Evolutionary conservation across 2,888 invertebrate species (phyloP).

Genomic region (Ecliptopera silaceata): DNA sequence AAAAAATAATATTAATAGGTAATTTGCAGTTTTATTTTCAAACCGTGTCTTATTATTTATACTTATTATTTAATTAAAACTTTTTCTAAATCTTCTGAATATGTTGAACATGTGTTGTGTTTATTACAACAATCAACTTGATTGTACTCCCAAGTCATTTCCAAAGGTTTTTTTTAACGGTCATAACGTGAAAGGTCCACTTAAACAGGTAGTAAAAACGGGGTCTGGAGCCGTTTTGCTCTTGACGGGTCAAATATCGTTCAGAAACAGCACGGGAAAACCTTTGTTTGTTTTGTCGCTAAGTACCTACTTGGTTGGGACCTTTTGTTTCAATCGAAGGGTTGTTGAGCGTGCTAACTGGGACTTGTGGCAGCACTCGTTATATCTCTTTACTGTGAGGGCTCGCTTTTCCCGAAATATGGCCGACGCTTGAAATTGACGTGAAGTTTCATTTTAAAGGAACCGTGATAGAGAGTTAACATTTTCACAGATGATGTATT

Average conservation of each 20-base stretch:
- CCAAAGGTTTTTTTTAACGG: slow-evolving; percentile 15
- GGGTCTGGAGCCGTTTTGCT: slow-evolving; percentile 26
- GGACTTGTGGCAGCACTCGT: slow-evolving; percentile 25
- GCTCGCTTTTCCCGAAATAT: background rate
- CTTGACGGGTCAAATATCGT: slow-evolving; percentile 29
- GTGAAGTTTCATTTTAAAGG: too few species aligned
- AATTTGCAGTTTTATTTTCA: too few species aligned
- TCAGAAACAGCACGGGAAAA: slow-evolving; percentile 16
- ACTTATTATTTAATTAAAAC: too few species aligned
- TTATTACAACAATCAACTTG: background rate
- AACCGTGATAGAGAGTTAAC: too few species aligned
- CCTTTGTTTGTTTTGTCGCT: slow-evolving; percentile 34
- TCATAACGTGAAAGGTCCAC: slow-evolving; percentile 19
- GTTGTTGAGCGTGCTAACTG: slow-evolving; percentile 13
- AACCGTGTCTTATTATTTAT: too few species aligned
- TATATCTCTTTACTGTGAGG: slow-evolving; percentile 23
- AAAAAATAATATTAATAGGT: too few species aligned
- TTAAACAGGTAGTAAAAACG: slow-evolving; percentile 22
- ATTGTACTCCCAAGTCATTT: background rate
- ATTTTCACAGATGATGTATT: too few species aligned
- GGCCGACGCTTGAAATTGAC: too few species aligned
- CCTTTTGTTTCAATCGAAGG: slow-evolving; percentile 24
- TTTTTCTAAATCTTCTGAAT: too few species aligned
- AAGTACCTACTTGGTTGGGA: slow-evolving; percentile 23
- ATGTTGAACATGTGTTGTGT: too few species aligned